Conservation (phyloP, 2,113 vertebrate genomes). For the Hiodon tergisus region DNA sequence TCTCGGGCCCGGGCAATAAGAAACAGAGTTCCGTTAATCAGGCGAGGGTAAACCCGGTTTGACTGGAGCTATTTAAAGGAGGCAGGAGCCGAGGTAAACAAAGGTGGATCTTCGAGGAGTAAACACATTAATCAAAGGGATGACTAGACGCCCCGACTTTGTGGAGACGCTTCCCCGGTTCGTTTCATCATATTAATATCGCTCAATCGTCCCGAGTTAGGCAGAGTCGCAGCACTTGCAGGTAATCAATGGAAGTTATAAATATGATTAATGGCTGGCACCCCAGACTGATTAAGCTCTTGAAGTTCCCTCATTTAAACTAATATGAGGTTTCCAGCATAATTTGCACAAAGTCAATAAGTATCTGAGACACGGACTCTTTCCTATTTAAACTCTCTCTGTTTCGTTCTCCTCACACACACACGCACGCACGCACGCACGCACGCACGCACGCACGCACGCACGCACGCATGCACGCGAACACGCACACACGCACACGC, state of each 20-base stretch:
- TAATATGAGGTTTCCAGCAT: constrained; percentile 32
- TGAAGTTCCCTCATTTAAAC: constrained; percentile 52
- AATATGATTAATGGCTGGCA: constrained; percentile 64
- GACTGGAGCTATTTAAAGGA: constrained; percentile 53
- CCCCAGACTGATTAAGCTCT: constrained; percentile 56
- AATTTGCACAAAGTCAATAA: constrained; percentile 33
- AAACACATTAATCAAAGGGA: constrained; percentile 64
- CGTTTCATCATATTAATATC: constrained; percentile 55
- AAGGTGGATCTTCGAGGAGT: constrained; percentile 53
- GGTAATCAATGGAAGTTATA: constrained; percentile 70
- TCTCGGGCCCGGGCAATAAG: constrained; percentile 58
- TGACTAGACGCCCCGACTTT: constrained; percentile 59
- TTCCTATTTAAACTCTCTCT: constrained; percentile 1
- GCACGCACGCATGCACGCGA: neutral
- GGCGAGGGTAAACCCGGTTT: constrained; percentile 28
- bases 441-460: neutral
- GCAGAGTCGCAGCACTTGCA: constrained; percentile 47
- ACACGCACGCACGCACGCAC: constrained; percentile 7
- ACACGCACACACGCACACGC: neutral
- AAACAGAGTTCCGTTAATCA: constrained; percentile 61
- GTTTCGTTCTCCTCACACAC: neutral
- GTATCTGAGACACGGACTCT: neutral
- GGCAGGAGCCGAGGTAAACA: constrained; percentile 46
- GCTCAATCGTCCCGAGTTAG: constrained; percentile 44
- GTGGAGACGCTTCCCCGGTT: constrained; percentile 37